Base-by-base conservation (phyloP, 2,888 invertebrate species). In the Nycteola revayana region DNA sequence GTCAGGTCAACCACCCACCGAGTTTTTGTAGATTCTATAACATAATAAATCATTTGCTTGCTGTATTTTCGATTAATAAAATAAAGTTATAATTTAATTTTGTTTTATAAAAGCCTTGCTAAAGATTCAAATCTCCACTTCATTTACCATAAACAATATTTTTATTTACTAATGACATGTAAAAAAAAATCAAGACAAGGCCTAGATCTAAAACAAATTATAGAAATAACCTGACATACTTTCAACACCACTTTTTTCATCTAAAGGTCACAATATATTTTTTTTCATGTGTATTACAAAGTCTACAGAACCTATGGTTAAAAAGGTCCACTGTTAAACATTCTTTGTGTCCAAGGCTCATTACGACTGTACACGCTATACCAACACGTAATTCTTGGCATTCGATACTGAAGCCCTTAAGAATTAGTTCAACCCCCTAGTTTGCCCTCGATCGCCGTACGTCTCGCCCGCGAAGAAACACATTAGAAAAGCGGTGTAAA, bases 381-480 rank as follows among this genome's bases (percentile, higher is more conserved):
- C 40, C 55, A 51, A 59, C 57, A 69, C 63, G 73, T 69, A 68
- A 69, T 66, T 63, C 74, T 74, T 73, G 69, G 72, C 74, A 80
- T 77, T 78, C 74, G 58, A 77, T 66, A 68, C 59, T 35, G 27
- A 44, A 70, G 69, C 79, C 77, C 78, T 72, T 75, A 71, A 77
- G 72, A 76, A 79, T 73, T 71, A 65, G 71, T 69, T 64, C 72
- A 57, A 67, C 66, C 54, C 63, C 59, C 49, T 70, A 81, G 83
- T 84, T 58, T 58, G 69, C 70, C 73, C 62, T 74, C 66, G 78
- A 60, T 46, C 66, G 72, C 62, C 75, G 73, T 41, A 51, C 68
- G 50, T 52, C 63, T 42, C 77, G 56, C 75, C 65, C 80, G 82
- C 69, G 70, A 63, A 59, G 49, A 54, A 49, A 59, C 35, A 27